Evolutionary conservation across 1,140 invertebrate species (phyloP).

Genomic region (Dendrolimus punctatus): DNA sequence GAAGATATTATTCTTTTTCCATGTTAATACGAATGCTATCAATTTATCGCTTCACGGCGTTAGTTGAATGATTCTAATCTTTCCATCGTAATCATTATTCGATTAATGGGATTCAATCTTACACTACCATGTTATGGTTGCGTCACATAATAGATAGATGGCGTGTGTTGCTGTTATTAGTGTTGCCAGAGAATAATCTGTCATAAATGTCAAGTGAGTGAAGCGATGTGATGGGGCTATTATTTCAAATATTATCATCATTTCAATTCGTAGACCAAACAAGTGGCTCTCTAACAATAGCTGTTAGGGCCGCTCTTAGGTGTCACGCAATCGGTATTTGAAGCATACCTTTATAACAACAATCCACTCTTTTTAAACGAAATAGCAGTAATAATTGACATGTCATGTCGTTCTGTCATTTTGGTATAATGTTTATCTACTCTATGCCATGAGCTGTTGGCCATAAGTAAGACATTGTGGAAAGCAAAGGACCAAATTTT

Average conservation of each 20-base stretch:
- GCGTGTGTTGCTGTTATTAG: slow-evolving; percentile 59
- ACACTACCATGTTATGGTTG: slow-evolving; percentile 43
- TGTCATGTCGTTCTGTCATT: background rate
- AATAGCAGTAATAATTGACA: slow-evolving; percentile 6
- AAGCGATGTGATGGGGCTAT: slow-evolving; percentile 40
- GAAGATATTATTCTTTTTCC: too few relatives aligned
- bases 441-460: too few relatives aligned
- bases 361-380: background rate
- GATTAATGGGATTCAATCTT: slow-evolving; percentile 59
- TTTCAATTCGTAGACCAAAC: slow-evolving; percentile 45
- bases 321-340: slow-evolving; percentile 48
- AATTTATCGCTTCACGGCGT: slow-evolving; percentile 14
- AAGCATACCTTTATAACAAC: slow-evolving; percentile 11
- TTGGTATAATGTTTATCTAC: too few relatives aligned
- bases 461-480: too few relatives aligned
- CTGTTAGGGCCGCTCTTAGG: slow-evolving; percentile 31
- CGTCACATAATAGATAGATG: slow-evolving; percentile 62
- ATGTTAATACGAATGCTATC: slow-evolving; percentile 2
- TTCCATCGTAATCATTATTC: slow-evolving; percentile 46
- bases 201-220: slow-evolving; percentile 60
- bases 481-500: too few relatives aligned
- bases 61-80: slow-evolving; percentile 23
- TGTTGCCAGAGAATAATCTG: slow-evolving; percentile 56
- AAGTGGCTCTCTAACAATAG: slow-evolving; percentile 39
- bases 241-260: slow-evolving; percentile 53